Evolutionary conservation across 2,888 invertebrate species (phyloP), one percentile per base, ranked within the genome.

Genomic region (Limnephilus lunatus): DNA sequence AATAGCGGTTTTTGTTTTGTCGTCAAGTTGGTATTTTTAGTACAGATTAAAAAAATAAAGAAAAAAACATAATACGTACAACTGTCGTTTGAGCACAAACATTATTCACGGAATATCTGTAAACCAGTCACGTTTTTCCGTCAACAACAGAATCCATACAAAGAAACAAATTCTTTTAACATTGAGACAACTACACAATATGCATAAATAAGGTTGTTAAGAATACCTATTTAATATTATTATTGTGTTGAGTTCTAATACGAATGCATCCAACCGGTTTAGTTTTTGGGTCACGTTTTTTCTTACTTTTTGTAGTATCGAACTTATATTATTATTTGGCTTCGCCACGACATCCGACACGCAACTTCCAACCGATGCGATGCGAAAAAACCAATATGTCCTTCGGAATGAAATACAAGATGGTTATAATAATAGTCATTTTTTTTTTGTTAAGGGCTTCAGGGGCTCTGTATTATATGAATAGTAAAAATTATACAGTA

Each of bases 231-330:
- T 9, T 68, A n/a, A 25, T 11, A 68, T 68, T n/a, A 68, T 68
- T 68, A 68, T 68, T 68, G 25, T 68, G 68, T 68, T 68, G 68
- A 68, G 68, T 68, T 68, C 68, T 25, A 68, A 25, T 68, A 68
- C 7, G 68, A 25, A 68, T 7, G 68, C 83, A 39, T 25, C 31
- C 15, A 35, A 83, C 83, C 35, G 83, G 83, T 83, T 83, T 83
- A 83, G 68, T 83, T 83, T 83, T 25, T 83, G 83, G 83, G 83
- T 83, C 83, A 83, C 83, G 32, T 83, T 83, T 83, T 83, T 83
- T 83, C 25, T 15, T 83, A 11, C 19, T 32, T 32, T 82, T 83
- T n/a, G 83, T 83, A 35, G 35, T 39, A 35, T 32, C 35, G 35
- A 83, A 83, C 25, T 32, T 83, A 35, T 35, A 68, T n/a, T 35